Base-by-base conservation (phyloP, 2,888 invertebrate genomes). In the Sminthurinus aureus region DNA sequence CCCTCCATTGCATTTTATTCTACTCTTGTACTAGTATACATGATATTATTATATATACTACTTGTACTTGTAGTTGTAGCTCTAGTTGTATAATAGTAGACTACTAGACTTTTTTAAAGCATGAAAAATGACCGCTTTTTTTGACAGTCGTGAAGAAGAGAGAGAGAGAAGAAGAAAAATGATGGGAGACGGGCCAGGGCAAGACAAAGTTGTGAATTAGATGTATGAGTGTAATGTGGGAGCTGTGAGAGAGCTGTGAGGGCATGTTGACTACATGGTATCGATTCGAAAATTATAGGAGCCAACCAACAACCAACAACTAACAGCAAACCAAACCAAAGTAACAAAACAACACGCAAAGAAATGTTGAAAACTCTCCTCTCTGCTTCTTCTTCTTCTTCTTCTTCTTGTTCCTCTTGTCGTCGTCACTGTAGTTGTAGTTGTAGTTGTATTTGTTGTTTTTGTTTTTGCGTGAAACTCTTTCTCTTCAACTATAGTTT, bases 271-370 rank as follows among this genome's bases (percentile, higher is more conserved):
- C 79, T 78, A 84, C 84, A 83, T 73, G 83, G 81, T 76, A 85
- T 85, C 84, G 85, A 85, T 85, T 82, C 83, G 78, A 81, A 85
- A 85, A 85, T 85, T 85, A 84, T 85, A 84, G 85, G 76, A 81
- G 81, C 79, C 83, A 64, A 76, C 71, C 73, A 73, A 76, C 76
- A 69, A 52, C n/a, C n/a, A n/a, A n/a, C n/a, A n/a, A n/a, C n/a
- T n/a, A n/a, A n/a, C n/a, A n/a, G n/a, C n/a, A n/a, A n/a, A n/a
- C n/a, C 67, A 76, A 81, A 38, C 38, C 38, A 38, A 38, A 38
- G 38, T 38, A 38, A 38, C 79, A 84, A 84, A 38, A 38, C 79
- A 84, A 84, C 87, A 87, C 87, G 87, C 87, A 85, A 87, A 84
- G 82, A 85, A 86, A 87, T 85, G 85, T 85, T 38, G 38, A 38